Evolutionary conservation across 1,140 invertebrate genomes (phyloP), one percentile per base, ranked within the genome.

Genomic region (Pentalonia nigronervosa): DNA sequence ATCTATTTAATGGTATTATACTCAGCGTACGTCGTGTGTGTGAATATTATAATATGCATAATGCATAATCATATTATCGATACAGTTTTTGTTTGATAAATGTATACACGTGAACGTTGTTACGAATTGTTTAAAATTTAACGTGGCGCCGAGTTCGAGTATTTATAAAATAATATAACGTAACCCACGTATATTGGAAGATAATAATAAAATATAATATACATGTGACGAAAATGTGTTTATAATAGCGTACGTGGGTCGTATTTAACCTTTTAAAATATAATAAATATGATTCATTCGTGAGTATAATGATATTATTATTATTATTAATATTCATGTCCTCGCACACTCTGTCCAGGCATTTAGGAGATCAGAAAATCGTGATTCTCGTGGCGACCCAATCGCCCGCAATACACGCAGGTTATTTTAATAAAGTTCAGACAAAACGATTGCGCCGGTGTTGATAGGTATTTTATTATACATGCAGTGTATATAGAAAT

Each of bases 201-300:
- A 76, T 76, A 76, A 76, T 76, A 76, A 76, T 76, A 76, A 17
- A 76, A n/a, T 76, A 76, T 76, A 34, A 36, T 83, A 41, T 23
- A 41, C 41, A 41, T 83, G 36, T 36, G 41, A 84, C 83, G 21
- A 84, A 84, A 45, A 84, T 84, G 83, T 23, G 34, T 83, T 83
- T 83, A 83, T 83, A 83, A 36, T 84, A 84, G 23, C 81, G 36
- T 23, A 84, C 83, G 83, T 84, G 83, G 83, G 83, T 11, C 36
- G 83, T 84, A 84, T 41, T 84, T 56, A 89, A 56, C 88, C 48
- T 89, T 56, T 50, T 56, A 56, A 89, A 76, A n/a, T 76, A 89
- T 53, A 53, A 53, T 53, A 53, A 53, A 53, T 89, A 53, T 56
- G 50, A 89, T 53, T 56, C 50, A 89, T 56, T 53, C 7, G n/a